A percentile compares a stretch with the other conserved stretches of the same genome.
Conservation (phyloP, 2,797 vertebrate genomes). For the Lacerta viridis region DNA sequence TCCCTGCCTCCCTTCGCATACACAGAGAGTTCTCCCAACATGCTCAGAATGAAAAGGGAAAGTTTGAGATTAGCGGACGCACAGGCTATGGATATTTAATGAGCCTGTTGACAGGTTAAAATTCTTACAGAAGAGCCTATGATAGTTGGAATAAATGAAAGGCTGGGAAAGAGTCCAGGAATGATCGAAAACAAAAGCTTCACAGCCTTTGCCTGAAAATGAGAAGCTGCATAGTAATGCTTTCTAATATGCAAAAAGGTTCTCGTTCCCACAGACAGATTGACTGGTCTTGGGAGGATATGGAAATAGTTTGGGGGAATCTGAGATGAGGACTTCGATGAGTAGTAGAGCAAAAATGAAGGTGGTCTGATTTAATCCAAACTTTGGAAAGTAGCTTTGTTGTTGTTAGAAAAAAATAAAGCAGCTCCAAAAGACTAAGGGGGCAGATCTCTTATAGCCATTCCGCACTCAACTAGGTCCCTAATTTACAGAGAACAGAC, state of each 20-base stretch:
- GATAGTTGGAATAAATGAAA: constrained; percentile 56
- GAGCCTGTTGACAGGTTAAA: constrained; percentile 53
- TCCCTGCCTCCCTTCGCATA: neutral
- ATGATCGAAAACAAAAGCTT: constrained; percentile 48
- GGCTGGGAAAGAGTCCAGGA: constrained; percentile 32
- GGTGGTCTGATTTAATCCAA: constrained; percentile 51
- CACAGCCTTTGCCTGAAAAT: constrained; percentile 30
- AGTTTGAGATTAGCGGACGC: constrained; percentile 52
- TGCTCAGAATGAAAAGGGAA: constrained; percentile 21
- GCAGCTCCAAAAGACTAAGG: neutral
- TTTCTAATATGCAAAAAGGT: constrained; percentile 55
- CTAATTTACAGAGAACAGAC: neutral
- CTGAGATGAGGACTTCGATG: constrained; percentile 53
- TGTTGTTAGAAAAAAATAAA: constrained; percentile 55
- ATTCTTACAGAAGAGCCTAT: constrained; percentile 48
- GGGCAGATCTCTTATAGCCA: neutral
- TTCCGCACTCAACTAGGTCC: neutral
- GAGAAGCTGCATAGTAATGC: constrained; percentile 43
- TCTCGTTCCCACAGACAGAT: constrained; percentile 58
- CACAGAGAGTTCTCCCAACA: constrained; percentile 18
- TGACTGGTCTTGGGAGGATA: neutral
- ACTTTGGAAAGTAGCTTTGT: constrained; percentile 70
- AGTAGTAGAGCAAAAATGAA: constrained; percentile 53
- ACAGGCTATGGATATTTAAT: constrained; percentile 52
- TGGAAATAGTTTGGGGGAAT: constrained; percentile 32